Evolutionary conservation across 2,113 vertebrate species (phyloP), one percentile per base, ranked within the genome.

Genomic region (Pteronura brasiliensis): DNA sequence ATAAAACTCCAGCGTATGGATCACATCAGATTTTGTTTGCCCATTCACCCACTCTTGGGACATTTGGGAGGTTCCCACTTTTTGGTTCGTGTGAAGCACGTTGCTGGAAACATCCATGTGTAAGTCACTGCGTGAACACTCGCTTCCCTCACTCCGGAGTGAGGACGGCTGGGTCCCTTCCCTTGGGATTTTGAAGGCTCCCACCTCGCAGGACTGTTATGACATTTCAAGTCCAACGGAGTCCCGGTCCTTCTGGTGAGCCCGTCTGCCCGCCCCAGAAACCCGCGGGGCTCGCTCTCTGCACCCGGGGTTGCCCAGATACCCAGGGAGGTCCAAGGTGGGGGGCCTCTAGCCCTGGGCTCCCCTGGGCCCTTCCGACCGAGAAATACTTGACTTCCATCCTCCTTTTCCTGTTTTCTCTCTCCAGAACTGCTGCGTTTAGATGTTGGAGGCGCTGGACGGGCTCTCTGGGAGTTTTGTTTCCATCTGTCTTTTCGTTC

Each of bases 251-350:
- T 42, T 8, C 25, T 4, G 1, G 25, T 4, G 49, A 39, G 29
- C 39, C 61, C 1, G 4, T 25, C 29, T 69, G 29, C 6, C 42
- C 55, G 10, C n/a, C 7, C 67, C 25, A 15, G 52, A 65, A 27
- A 8, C 2, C 20, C 1, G 3, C 1, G 23, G 59, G 7, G 9
- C 20, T 12, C 14, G 7, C 74, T 67, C 31, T 27, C 27, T 29
- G 14, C 18, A 52, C 39, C n/a, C 25, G 8, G 25, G 39, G 36
- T 31, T 25, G 31, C 67, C 59, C 27, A 13, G 36, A 4, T n/a
- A 18, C 52, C 4, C 11, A 20, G 6, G 1, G 18, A 29, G 15
- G 29, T 17, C 3, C 0, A 3, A 1, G 20, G 36, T 2, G 21
- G 5, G 5, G 39, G 27, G 49, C 42, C 63, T 69, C 27, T 6